Evolutionary conservation across 1,140 invertebrate species (phyloP).

Genomic region (Aphelenchoides fujianensis): DNA sequence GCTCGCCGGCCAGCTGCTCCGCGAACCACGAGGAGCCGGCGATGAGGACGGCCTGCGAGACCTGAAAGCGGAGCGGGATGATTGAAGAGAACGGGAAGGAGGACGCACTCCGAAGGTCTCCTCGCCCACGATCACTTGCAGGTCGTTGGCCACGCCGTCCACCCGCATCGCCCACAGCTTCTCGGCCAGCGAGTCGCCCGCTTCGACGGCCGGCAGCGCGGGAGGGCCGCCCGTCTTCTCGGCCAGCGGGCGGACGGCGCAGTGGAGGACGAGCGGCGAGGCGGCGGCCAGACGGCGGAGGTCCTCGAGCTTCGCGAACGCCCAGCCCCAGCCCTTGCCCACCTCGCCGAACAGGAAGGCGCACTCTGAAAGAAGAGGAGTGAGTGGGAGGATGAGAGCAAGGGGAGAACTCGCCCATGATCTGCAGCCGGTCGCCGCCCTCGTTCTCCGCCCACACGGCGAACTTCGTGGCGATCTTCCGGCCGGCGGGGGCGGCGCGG

Average conservation of each 20-base stretch:
- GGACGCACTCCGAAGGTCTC: neutral
- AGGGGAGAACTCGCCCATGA: neutral
- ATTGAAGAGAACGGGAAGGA: slow-evolving; percentile 6
- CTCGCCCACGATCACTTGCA: slow-evolving; percentile 73
- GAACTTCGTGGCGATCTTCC: neutral
- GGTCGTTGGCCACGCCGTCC: slow-evolving; percentile 71
- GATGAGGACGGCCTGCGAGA: slow-evolving; percentile 18
- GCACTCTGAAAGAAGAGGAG: neutral
- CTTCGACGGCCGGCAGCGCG: neutral
- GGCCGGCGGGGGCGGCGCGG: neutral
- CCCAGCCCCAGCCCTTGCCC: neutral
- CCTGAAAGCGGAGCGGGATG: slow-evolving; percentile 11
- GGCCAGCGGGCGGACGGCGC: neutral
- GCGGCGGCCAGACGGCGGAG: neutral
- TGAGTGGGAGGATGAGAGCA: neutral
- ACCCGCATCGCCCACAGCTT: slow-evolving; percentile 6
- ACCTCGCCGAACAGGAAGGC: neutral
- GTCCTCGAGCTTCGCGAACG: neutral
- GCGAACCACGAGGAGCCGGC: neutral
- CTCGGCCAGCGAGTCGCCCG: neutral
- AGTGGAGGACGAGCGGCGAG: neutral
- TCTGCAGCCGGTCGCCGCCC: neutral
- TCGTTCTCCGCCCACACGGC: neutral
- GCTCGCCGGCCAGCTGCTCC: neutral
- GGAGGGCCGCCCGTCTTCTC: neutral